These are phyloP conservation scores for Lepus europaeus DNA, from an alignment of 2,113 vertebrate species.

Conservation along the genomic window DNA sequence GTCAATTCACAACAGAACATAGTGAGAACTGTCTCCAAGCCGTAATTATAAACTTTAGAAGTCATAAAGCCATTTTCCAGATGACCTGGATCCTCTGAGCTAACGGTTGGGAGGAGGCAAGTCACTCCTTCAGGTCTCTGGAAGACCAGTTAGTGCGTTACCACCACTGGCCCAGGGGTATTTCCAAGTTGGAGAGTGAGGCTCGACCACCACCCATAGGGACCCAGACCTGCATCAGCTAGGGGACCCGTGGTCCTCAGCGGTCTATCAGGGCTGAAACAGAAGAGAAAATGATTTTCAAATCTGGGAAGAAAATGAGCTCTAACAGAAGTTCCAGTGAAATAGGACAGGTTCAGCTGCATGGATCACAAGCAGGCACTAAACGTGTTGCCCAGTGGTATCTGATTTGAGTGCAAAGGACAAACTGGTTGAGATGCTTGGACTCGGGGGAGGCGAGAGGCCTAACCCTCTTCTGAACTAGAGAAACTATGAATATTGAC, in stretches of 20 bases:
- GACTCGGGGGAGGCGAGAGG: neutral
- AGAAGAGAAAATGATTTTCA: neutral
- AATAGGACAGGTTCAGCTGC: neutral
- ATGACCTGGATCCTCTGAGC: neutral
- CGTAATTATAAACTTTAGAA: neutral
- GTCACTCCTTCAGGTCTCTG: neutral
- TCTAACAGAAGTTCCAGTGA: neutral
- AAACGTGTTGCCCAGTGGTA: neutral
- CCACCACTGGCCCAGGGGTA: neutral
- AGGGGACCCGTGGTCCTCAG: neutral
- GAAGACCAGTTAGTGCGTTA: neutral
- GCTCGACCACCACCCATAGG: neutral
- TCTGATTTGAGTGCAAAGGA: neutral
- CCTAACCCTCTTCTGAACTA: neutral
- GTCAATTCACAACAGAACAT: neutral
- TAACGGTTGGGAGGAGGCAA: neutral
- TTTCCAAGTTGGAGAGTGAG: neutral
- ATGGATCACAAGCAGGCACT: fast-evolving
- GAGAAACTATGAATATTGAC: neutral
- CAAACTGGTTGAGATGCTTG: neutral
- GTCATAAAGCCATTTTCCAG: neutral
- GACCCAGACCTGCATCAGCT: neutral
- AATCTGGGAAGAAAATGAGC: neutral
- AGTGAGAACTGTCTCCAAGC: neutral
- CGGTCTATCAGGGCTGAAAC: neutral